Percentiles rank a stretch among this genome's conserved stretches.
These are phyloP conservation scores for Eidolon dupreanum DNA, from an alignment of 2,797 vertebrate species.

Conservation along the genomic window DNA sequence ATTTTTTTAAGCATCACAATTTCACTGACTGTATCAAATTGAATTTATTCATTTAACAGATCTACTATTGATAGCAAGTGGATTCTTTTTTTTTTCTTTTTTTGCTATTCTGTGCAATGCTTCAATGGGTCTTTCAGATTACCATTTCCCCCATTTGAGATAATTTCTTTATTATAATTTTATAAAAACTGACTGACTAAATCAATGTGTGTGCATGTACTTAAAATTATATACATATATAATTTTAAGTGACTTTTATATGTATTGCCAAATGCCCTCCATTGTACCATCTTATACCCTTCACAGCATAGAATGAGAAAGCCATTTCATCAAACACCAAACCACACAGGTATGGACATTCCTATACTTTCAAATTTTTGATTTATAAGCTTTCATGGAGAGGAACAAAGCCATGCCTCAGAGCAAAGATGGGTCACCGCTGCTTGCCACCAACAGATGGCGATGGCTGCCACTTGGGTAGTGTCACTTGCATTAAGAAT, in stretches of 20 bases:
- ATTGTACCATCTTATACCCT: neutral
- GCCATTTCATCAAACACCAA: neutral
- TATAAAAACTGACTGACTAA: neutral
- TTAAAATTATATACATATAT: neutral
- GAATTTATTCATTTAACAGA: neutral
- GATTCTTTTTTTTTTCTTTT: neutral
- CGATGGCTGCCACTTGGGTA: neutral
- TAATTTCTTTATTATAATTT: neutral
- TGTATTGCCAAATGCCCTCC: neutral
- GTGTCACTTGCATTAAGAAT: neutral
- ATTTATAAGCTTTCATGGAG: neutral
- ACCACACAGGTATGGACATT: neutral
- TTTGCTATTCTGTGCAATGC: neutral
- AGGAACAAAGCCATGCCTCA: neutral
- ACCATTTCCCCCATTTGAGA: neutral
- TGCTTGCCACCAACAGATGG: slow-evolving; percentile 61
- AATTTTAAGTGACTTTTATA: neutral
- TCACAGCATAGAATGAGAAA: neutral
- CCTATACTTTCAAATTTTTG: neutral
- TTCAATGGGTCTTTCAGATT: neutral
- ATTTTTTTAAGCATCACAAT: neutral
- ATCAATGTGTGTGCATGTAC: neutral
- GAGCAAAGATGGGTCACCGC: neutral
- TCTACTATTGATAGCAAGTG: neutral
- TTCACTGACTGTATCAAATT: neutral